Conservation (phyloP, 2,113 vertebrate genomes). For the Phrynosoma platyrhinos region DNA sequence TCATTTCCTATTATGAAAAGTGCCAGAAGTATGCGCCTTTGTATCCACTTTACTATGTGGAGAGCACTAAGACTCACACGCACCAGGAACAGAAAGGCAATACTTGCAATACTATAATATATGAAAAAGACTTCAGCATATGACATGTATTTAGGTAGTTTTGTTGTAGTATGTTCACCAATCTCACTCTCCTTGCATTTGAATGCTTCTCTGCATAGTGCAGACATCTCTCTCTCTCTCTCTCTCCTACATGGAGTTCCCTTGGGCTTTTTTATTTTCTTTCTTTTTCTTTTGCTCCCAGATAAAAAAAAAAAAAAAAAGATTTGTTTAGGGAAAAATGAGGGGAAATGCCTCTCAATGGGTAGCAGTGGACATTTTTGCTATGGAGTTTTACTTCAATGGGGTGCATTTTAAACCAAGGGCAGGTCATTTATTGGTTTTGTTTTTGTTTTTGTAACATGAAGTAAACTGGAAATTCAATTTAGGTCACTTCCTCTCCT, state of each 20-base stretch:
- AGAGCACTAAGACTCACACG: not conserved
- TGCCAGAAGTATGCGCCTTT: not conserved
- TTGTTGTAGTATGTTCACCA: not conserved
- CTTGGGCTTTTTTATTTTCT: no score
- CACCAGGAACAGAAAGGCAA: slow-evolving; percentile 17
- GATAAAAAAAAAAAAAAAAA: no score
- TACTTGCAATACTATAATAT: slow-evolving; percentile 1
- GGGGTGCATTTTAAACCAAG: no score
- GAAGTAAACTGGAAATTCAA: no score
- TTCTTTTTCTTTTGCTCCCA: no score
- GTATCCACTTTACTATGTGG: not conserved
- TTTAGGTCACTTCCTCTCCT: no score
- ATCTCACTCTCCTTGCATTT: not conserved
- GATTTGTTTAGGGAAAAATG: not conserved
- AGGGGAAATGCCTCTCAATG: no score
- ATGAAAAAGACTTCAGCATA: not conserved
- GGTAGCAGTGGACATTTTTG: no score
- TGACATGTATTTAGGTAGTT: not conserved
- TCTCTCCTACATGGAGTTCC: not conserved
- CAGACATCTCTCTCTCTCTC: not conserved
- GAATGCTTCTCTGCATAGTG: not conserved
- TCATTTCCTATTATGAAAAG: slow-evolving; percentile 4
- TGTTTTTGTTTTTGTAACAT: no score
- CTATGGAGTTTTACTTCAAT: no score
- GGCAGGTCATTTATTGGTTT: no score